phyloP scores from a whole-genome alignment of 2,888 invertebrate species.

The Clitarchus hookeri region DNA sequence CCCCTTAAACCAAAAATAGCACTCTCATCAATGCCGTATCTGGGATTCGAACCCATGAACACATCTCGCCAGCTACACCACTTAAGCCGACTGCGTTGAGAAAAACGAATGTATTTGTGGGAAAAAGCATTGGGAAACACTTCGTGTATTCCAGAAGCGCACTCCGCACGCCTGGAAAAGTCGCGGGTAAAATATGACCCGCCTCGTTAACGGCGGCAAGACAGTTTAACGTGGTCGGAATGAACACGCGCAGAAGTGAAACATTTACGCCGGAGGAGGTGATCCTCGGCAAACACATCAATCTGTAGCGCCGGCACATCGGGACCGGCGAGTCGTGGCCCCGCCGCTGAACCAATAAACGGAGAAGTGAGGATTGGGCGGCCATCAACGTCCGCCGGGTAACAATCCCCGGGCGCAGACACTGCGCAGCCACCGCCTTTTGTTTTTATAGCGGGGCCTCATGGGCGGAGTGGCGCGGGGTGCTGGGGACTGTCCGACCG shows the following conservation, averaged over 20 bases:
- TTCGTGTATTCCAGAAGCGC: no score
- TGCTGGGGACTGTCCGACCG: neutral
- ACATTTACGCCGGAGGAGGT: neutral
- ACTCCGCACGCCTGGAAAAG: neutral
- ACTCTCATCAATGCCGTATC: no score
- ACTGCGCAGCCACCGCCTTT: slow-evolving; percentile 8
- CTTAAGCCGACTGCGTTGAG: no score
- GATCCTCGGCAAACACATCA: neutral
- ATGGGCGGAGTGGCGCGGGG: neutral
- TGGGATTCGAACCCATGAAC: no score
- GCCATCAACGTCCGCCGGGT: neutral
- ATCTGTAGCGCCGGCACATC: neutral
- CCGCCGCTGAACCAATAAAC: neutral
- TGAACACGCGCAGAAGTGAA: neutral
- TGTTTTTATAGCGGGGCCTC: neutral
- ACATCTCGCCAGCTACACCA: no score
- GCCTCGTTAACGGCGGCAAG: neutral
- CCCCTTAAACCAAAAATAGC: no score
- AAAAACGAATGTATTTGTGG: no score
- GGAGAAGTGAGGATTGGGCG: neutral
- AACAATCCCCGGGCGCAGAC: neutral
- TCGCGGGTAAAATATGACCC: neutral
- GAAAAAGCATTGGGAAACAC: no score
- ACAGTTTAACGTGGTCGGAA: neutral
- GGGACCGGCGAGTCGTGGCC: neutral